Conservation (phyloP, 2,797 vertebrate species). For the Lutjanus campechanus region DNA sequence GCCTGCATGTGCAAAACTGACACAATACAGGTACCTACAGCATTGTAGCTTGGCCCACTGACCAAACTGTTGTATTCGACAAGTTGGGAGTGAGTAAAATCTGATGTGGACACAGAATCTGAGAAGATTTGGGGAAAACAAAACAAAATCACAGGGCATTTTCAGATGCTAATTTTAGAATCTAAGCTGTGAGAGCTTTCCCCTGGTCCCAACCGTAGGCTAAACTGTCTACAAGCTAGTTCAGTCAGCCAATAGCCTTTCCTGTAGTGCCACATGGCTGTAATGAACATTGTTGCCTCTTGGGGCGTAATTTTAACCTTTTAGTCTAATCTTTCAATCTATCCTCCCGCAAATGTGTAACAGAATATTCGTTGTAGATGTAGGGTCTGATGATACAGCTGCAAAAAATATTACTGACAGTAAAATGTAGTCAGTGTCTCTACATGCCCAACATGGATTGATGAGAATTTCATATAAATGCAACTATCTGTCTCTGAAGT, state of each 20-base stretch:
- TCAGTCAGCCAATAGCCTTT: background rate
- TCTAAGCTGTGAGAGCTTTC: background rate
- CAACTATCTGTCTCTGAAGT: background rate
- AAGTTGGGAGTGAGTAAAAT: no score
- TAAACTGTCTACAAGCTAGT: no score
- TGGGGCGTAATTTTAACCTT: background rate
- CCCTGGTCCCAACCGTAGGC: background rate
- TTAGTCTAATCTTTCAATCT: background rate
- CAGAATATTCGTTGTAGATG: background rate
- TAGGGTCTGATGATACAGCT: background rate
- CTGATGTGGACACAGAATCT: no score
- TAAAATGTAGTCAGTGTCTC: background rate
- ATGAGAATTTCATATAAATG: conserved; percentile 4
- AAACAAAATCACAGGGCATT: no score
- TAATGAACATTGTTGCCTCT: background rate
- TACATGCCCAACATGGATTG: no score
- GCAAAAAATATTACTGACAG: background rate
- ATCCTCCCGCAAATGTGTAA: background rate
- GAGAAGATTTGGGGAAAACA: no score
- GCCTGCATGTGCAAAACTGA: no score
- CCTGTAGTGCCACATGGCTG: background rate
- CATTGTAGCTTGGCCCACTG: no score
- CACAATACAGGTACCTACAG: no score
- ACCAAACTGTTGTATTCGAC: no score
- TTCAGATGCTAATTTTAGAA: no score